Conservation (phyloP, 2,888 invertebrate species). For the Drosophila setosimentum region DNA sequence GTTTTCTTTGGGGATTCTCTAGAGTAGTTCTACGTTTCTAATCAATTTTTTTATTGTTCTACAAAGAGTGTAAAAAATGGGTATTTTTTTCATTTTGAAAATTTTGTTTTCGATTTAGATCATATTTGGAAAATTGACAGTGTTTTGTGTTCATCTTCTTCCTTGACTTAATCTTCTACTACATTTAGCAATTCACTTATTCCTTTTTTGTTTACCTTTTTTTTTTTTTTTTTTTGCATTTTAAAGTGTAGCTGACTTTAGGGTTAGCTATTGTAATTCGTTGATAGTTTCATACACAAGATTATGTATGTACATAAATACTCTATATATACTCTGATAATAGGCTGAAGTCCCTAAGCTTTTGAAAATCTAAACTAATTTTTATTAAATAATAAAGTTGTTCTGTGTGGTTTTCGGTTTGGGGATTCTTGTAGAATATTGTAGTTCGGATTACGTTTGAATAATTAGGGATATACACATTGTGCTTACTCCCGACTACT, state of each 20-base stretch:
- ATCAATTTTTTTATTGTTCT: conserved; percentile 40
- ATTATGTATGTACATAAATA: conserved; percentile 24
- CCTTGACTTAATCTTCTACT: conserved; percentile 5
- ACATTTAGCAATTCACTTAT: neutral
- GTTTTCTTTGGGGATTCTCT: conserved; percentile 21
- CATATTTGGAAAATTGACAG: conserved; percentile 73
- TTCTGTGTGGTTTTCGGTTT: conserved; percentile 16
- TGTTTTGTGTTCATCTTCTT: conserved; percentile 50
- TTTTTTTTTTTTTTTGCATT: conserved; percentile 22
- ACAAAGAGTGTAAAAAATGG: conserved; percentile 74
- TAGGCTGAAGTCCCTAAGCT: conserved; percentile 8
- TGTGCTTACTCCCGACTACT: conserved; percentile 11
- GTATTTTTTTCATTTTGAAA: conserved; percentile 22
- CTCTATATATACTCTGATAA: conserved; percentile 6
- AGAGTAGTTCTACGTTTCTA: conserved; percentile 23
- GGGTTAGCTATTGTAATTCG: conserved; percentile 69
- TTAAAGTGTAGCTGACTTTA: conserved; percentile 36
- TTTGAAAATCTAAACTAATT: conserved; percentile 27
- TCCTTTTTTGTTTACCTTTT: neutral
- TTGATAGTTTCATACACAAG: conserved; percentile 69
- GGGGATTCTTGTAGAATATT: conserved; percentile 17
- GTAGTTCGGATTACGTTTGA: conserved; percentile 8
- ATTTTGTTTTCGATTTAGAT: conserved; percentile 45
- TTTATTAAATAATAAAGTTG: conserved; percentile 73
- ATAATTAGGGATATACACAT: conserved; percentile 1